These are phyloP conservation scores for Nasonia vitripennis DNA, from an alignment of 1,140 invertebrate genomes.

Conservation along the genomic window DNA sequence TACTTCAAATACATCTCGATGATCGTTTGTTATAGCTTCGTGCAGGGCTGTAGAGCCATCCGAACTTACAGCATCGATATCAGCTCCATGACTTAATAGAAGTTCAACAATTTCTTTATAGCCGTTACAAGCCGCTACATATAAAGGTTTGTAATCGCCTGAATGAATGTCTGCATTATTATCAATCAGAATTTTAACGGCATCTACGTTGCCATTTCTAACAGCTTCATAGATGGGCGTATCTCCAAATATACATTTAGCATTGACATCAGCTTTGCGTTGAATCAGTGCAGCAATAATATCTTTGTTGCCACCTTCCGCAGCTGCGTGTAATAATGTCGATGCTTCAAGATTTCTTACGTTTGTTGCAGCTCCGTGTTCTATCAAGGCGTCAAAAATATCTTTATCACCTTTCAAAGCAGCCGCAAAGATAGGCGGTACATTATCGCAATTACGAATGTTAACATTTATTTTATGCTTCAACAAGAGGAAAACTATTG, in stretches of 20 bases:
- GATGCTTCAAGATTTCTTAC: background rate
- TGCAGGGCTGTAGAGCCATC: too few species aligned
- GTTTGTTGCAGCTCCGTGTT: constrained; percentile 34
- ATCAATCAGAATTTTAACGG: too few species aligned
- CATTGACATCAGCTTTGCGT: background rate
- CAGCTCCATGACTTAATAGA: background rate
- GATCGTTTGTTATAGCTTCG: too few species aligned
- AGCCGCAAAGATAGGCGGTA: constrained; percentile 32
- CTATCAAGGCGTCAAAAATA: constrained; percentile 48
- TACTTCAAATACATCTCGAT: too few species aligned
- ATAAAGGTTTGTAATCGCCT: background rate
- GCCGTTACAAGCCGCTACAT: background rate
- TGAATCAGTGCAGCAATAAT: constrained; percentile 76
- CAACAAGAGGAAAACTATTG: too few species aligned
- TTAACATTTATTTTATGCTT: too few species aligned
- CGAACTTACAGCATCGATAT: background rate
- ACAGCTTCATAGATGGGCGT: too few species aligned
- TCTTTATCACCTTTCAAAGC: constrained; percentile 16
- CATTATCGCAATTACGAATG: too few species aligned
- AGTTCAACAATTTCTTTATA: constrained; percentile 10
- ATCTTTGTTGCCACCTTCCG: constrained; percentile 54
- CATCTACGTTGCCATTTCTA: too few species aligned
- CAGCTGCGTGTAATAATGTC: constrained; percentile 53
- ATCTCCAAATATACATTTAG: background rate
- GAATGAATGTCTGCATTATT: too few species aligned